Base-by-base conservation (phyloP, 1,140 invertebrate genomes). In the Ceratoteleas bidentatus region DNA sequence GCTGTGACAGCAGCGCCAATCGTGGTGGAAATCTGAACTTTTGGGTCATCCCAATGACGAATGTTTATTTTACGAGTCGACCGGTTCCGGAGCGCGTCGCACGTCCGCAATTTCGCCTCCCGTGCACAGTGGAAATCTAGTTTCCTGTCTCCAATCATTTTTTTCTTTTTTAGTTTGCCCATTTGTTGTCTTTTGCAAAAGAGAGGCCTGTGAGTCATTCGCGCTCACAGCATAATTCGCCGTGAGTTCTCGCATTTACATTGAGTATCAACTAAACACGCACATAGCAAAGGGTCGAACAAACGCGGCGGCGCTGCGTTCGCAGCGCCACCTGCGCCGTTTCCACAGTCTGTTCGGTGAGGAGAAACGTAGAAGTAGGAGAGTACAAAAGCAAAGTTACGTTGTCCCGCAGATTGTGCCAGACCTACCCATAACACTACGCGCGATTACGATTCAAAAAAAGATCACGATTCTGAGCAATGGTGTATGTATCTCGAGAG, bases 261-360 rank as follows among this genome's bases (percentile, higher is more conserved):
- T 54, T 79, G 70, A 57, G 52, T 66, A 66, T 79, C 60, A 33
- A 79, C 76, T 79, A 80, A 80, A 74, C 36, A 70, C 61, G 69
- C 70, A 66, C 52, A 74, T 69, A 74, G 43, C 11, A 52, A 34
- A 61, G 49, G 62, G 47, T 61, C 57, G 50, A 65, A 78, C 75
- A 58, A 65, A 58, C 60, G 56, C 54, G 13, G 56, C 61, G 47
- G 16, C 60, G 49, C 47, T 38, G 53, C 52, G 34, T 66, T 60
- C 16, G 16, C 66, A 49, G 36, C 62, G 58, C 53, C 65, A 56
- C 43, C 47, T 70, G 62, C 60, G 24, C 34, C 38, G 14, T 61
- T 54, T 47, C 38, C 56, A 75, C 64, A 75, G 52, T 61, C 49
- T 47, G 49, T 72, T 52, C 15, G 34, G 15, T 49, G 8, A 61